Evolutionary conservation across 2,113 vertebrate species (phyloP).

Genomic region (Antechinus stuartii): DNA sequence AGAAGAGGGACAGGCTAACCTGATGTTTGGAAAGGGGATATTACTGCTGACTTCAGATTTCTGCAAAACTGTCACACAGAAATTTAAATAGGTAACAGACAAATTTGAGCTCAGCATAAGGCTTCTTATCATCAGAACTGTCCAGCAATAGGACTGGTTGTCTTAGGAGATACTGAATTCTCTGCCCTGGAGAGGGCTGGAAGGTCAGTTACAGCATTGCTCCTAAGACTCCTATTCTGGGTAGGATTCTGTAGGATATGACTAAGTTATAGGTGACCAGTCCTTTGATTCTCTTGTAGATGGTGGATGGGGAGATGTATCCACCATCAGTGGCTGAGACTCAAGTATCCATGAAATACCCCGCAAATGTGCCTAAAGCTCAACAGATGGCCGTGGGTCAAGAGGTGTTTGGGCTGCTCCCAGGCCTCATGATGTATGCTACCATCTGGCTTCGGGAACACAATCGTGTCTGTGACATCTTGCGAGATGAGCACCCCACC

Average conservation of each 20-base stretch:
- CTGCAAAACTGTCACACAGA: background rate
- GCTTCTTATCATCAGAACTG: background rate
- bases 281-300: conserved; percentile 73
- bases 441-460: conserved; percentile 97
- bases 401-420: conserved; percentile 93
- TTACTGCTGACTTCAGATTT: background rate
- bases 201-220: background rate
- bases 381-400: conserved; percentile 91
- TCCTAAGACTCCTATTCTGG: background rate
- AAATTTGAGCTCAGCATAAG: background rate
- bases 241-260: background rate
- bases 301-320: conserved; percentile 92
- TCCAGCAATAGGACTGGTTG: background rate
- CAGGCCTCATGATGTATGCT: conserved; percentile 91
- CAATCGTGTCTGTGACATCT: conserved; percentile 94
- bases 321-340: conserved; percentile 87
- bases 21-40: background rate
- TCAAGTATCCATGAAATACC: conserved; percentile 92
- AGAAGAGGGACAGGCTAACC: background rate
- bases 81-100: background rate
- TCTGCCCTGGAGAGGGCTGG: background rate
- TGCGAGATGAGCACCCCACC: conserved; percentile 92
- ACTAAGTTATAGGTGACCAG: background rate
- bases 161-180: background rate
- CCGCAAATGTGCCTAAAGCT: conserved; percentile 70